These are phyloP conservation scores for Ibidorhyncha struthersii DNA, from an alignment of 2,113 vertebrate genomes.

Conservation along the genomic window DNA sequence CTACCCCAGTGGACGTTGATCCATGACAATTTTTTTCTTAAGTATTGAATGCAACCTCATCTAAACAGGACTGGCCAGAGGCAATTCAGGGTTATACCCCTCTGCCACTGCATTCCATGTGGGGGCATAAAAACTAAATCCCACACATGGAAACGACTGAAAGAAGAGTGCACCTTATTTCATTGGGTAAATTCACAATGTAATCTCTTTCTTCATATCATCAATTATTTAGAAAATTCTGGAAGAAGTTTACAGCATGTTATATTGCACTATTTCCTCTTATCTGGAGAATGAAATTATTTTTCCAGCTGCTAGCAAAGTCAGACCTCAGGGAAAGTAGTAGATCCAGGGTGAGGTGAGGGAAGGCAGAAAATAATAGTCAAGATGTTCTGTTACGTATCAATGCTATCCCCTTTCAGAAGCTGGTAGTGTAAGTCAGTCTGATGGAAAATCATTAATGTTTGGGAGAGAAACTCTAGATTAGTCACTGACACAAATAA, in stretches of 20 bases:
- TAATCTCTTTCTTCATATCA: neutral
- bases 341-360: neutral
- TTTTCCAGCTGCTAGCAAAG: neutral
- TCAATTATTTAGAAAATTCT: neutral
- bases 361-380: neutral
- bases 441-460: neutral
- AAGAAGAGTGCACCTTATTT: neutral
- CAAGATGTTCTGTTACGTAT: neutral
- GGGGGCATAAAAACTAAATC: neutral
- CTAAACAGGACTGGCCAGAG: neutral
- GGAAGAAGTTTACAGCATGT: neutral
- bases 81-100: neutral
- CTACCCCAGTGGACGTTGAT: neutral
- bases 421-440: neutral
- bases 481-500: neutral
- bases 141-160: neutral
- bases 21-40: neutral
- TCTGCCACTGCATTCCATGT: accelerated
- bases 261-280: neutral
- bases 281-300: neutral
- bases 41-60: neutral
- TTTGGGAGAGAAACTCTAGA: neutral
- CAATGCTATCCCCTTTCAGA: neutral
- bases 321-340: neutral
- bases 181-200: accelerated